Evolutionary conservation across 1,140 invertebrate genomes (phyloP), one percentile per base, ranked within the genome.

Genomic region (Reticulitermes speratus): DNA sequence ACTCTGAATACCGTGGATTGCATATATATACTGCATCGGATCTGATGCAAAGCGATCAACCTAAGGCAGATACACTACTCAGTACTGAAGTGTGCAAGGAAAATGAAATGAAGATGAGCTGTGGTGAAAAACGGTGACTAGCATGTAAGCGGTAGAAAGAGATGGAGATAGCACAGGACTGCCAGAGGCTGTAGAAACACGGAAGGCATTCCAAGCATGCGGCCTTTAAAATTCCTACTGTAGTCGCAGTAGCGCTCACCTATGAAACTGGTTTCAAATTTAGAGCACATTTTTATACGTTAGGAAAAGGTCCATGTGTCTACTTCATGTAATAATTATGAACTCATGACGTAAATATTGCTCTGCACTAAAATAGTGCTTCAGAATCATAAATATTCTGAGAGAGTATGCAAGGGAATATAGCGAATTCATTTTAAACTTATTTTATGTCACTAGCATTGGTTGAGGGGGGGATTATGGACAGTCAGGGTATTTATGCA

Each of bases 281-380:
- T 86, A 32, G 87, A 84, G 75, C 59, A 81, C 85, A 86, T 87
- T 59, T 88, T 86, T 55, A 55, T 55, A 55, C 52, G 52, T 55
- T 55, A 16, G 19, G 52, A 55, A 2, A 55, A 21, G 52, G 52
- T 21, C 52, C 19, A 21, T 55, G 19, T 21, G 52, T 89, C 87
- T 87, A 30, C 65, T 75, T 75, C 65, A 75, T 75, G 65, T 75
- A 75, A 75, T 75, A 75, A 75, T 75, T 75, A 75, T 75, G 65
- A 75, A 75, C 6, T 75, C 65, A 2, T 75, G 65, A 75, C 25
- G 65, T 75, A 75, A 30, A 75, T 75, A 75, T 75, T 75, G 14
- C 65, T 30, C 0, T 14, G 25, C 7, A 30, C 65, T 25, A 75
- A 75, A 75, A 75, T 75, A 75, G 5, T 25, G 65, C 65, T 14